A percentile compares a stretch with the other conserved stretches of the same genome.
phyloP scores from a whole-genome alignment of 37 sponge, comb jelly and placozoan species.

The Theonella swinhoei region DNA sequence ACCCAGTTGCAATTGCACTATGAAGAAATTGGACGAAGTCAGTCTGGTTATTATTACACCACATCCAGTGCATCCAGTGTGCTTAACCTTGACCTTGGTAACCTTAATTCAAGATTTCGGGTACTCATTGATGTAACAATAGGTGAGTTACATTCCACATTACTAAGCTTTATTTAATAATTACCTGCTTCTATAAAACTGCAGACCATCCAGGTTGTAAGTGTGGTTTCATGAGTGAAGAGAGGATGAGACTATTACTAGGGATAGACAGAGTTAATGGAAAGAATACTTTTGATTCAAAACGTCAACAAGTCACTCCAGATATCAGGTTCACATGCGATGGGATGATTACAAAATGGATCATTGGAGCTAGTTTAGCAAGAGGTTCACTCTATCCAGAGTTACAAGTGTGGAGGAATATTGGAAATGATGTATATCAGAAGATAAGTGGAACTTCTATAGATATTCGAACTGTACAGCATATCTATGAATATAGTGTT shows the following conservation, averaged over 20 bases:
- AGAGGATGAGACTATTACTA: neutral
- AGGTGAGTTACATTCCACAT: neutral
- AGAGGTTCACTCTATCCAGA: neutral
- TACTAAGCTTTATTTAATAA: neutral
- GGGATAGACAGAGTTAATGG: neutral
- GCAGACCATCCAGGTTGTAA: neutral
- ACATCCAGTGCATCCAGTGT: neutral
- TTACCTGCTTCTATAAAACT: too few relatives aligned
- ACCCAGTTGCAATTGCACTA: neutral
- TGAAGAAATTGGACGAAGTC: neutral
- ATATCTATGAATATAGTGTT: neutral
- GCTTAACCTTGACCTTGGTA: too few relatives aligned
- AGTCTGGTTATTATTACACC: neutral
- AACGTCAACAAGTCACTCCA: neutral
- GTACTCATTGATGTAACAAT: neutral
- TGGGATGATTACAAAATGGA: neutral
- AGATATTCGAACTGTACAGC: neutral
- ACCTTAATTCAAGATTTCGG: neutral
- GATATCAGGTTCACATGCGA: neutral
- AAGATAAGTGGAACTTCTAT: neutral
- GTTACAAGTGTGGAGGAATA: neutral
- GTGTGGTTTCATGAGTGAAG: neutral
- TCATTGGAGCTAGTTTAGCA: neutral
- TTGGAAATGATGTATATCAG: neutral
- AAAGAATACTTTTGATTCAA: neutral